Evolutionary conservation across 2,888 invertebrate species (phyloP), one percentile per base, ranked within the genome.

Genomic region (Nymphalis c-album): DNA sequence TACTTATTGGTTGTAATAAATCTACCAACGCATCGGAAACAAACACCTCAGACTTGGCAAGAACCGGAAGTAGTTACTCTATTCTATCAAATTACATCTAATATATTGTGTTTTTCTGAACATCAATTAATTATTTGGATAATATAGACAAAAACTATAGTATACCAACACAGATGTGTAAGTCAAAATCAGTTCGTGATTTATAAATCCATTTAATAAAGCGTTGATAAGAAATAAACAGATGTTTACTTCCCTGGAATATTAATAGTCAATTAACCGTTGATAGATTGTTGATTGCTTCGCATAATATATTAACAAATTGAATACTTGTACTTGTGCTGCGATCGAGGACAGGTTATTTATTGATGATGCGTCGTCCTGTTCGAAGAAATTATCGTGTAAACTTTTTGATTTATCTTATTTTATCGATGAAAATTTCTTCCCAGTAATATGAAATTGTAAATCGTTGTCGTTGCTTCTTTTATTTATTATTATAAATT

Each of bases 261-360:
- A 74, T 67, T 71, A 70, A 74, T 73, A 59, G 70, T 59, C 63
- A 55, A 71, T 74, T 70, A 68, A 63, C 40, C 17, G 59, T 62
- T 71, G 72, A 73, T 67, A 58, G 60, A 73, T 69, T 69, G 67
- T 55, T 58, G 60, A 72, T 73, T 67, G 67, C 63, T 57, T 55
- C 51, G 68, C 60, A 68, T 68, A 71, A 71, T 66, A 64, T 66
- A 71, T 69, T 67, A 64, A 64, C 68, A 68, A 69, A 72, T 72
- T 73, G 71, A 72, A 74, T 71, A 67, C 67, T 64, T 63, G 61
- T 68, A 65, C 61, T 66, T 53, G 48, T 35, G 13, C 20, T 55
- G 58, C 48, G 17, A 53, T 50, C 31, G 57, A 35, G 46, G 60
- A 60, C 60, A 20, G 60, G 60, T 50, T 69, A 57, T 67, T 40